phyloP scores from a whole-genome alignment of 2,113 vertebrate genomes.

The Rhea pennata region DNA sequence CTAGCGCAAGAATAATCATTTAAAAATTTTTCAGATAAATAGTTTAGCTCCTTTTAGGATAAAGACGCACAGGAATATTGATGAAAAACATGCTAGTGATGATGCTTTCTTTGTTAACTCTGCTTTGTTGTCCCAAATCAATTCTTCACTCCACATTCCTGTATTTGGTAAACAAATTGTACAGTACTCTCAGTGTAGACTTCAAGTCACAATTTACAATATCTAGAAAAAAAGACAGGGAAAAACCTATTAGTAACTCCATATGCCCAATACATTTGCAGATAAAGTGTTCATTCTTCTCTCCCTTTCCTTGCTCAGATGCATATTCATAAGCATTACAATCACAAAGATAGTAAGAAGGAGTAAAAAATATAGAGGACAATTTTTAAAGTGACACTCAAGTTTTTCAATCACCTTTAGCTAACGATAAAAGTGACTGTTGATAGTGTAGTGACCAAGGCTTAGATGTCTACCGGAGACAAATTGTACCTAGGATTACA shows the following conservation, averaged over 20 bases:
- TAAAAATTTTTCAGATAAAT: slow-evolving; percentile 13
- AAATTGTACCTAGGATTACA: neutral
- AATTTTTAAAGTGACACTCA: neutral
- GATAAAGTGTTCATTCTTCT: neutral
- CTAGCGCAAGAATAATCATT: neutral
- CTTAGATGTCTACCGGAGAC: neutral
- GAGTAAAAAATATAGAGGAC: neutral
- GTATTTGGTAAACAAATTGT: slow-evolving; percentile 98
- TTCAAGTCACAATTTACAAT: slow-evolving; percentile 99
- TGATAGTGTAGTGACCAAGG: neutral
- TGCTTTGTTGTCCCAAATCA: neutral
- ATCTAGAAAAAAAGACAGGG: slow-evolving; percentile 77
- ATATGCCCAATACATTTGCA: neutral
- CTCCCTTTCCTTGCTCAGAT: neutral
- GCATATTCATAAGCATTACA: neutral
- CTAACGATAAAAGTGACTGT: neutral
- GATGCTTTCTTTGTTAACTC: slow-evolving; percentile 3
- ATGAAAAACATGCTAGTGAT: neutral
- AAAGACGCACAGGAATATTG: neutral
- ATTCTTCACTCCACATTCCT: slow-evolving; percentile 85
- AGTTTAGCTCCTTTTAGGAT: slow-evolving; percentile 3
- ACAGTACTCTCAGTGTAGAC: slow-evolving; percentile 94
- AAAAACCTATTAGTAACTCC: neutral
- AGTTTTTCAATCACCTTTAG: neutral
- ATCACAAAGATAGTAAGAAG: neutral